Base-by-base conservation (phyloP, 2,888 invertebrate genomes). In the Tiliacea citrago region DNA sequence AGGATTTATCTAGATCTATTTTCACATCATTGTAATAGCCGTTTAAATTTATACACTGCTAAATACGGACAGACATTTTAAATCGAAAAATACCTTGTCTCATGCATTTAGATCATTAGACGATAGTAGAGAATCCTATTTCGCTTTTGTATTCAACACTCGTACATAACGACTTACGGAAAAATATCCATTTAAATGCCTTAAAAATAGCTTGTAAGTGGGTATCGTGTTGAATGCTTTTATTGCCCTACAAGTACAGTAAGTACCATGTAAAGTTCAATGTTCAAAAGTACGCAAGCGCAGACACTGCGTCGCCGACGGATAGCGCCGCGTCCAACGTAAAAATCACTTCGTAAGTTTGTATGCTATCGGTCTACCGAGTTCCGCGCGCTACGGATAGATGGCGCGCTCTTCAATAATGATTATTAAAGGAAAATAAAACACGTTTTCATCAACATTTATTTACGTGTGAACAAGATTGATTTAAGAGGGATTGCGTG, bases 351-450 rank as follows among this genome's bases (percentile, higher is more conserved):
- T 84, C 51, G 82, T 76, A n/a, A 68, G 63, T 82, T 84, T 45
- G 82, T 78, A 39, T 69, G 68, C 83, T 79, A 78, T 79, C 45
- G 58, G 78, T 74, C 87, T 88, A 93, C 89, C 83, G 85, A 93
- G 95, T 96, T 95, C 93, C 87, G 82, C 88, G 68, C 55, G 35
- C 12, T 55, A 35, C 75, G 57, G 82, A 91, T 87, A 96, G 96
- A 94, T 95, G 95, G 95, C 95, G 95, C 84, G 87, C 73, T 81
- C 39, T 66, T 73, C n/a, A 73, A 79, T 53, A 47, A 65, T 55
- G 5, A 16, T 35, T 42, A 9, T 6, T 1, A 21, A 29, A 69
- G 42, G 13, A 51, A 68, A 77, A 24, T 9, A n/a, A 8, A 13
- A 16, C 8, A 47, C 35, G 10, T 60, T 77, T 76, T 68, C 24